Evolutionary conservation across 2,888 invertebrate species (phyloP), one percentile per base, ranked within the genome.

Genomic region (Eilema griseolum): DNA sequence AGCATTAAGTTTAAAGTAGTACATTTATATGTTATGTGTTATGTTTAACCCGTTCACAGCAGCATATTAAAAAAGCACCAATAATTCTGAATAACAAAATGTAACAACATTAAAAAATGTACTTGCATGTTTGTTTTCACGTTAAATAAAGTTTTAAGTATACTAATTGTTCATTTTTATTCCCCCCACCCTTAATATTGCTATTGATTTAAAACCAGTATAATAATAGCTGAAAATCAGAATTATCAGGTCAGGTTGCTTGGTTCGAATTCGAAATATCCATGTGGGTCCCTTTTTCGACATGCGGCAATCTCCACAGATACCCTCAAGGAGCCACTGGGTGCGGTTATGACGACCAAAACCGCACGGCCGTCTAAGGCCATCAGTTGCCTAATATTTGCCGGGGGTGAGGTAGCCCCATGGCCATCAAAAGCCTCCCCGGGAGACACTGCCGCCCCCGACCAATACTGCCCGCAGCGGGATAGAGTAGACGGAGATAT

Each of bases 71-170:
- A 82, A 87, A 76, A 82, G 92, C 94, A 93, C 93, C 76, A 75
- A 82, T 78, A 80, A 74, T 82, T 81, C 85, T 84, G 75, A 85
- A 85, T 90, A 90, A 88, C 86, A 86, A 86, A 75, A 85, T 89
- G 89, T 90, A 87, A 86, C 83, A 91, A 87, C 89, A 90, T 93
- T 90, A 81, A 80, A 83, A 92, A 92, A 92, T 93, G 93, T 95
- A 94, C 87, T 92, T 92, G 94, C 94, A 93, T 94, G 92, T 91
- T 93, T 93, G 92, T 93, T 93, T 93, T 93, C 86, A 89, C 82
- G 82, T 88, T 92, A 86, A 93, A 89, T 94, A 94, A 94, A 93
- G 82, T 88, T 85, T 88, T 90, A 83, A 86, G 80, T 86, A 85
- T 84, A 83, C 66, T 74, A 70, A 67, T 65, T 63, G 23, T 66